phyloP scores from a whole-genome alignment of 2,888 invertebrate species.

The Rhabditophanes sp. region DNA sequence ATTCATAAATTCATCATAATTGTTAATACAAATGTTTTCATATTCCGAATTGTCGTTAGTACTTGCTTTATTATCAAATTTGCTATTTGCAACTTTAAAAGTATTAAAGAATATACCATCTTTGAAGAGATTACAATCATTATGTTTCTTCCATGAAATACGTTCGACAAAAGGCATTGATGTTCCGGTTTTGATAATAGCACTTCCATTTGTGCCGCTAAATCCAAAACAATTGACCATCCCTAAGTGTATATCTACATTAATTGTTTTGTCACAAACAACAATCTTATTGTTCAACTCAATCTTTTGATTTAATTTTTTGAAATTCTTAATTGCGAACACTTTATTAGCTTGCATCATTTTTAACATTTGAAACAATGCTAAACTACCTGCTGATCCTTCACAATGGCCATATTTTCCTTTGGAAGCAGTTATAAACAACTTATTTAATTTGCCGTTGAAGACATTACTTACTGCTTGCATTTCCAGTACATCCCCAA shows the following conservation, averaged over 20 bases:
- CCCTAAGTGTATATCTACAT: constrained; percentile 5
- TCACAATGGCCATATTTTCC: constrained; percentile 29
- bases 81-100: too few species aligned
- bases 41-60: too few species aligned
- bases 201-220: constrained; percentile 25
- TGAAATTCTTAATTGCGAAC: constrained; percentile 10
- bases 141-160: too few species aligned
- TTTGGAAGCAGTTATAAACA: constrained; percentile 21
- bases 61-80: too few species aligned
- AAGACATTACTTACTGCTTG: constrained; percentile 13
- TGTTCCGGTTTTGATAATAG: constrained; percentile 7
- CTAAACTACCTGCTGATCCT: constrained; percentile 25
- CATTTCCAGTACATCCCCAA: constrained; percentile 35
- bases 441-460: not conserved
- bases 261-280: not conserved
- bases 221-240: constrained; percentile 37
- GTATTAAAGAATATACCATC: too few species aligned
- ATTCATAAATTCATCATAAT: too few species aligned
- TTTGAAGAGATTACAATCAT: too few species aligned
- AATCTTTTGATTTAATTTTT: constrained; percentile 11
- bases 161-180: too few species aligned
- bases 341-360: constrained; percentile 7
- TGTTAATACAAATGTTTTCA: too few species aligned
- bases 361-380: constrained; percentile 12
- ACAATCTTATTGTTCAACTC: too few species aligned